A percentile compares a stretch with the other conserved stretches of the same genome.
Conservation (phyloP, 2,888 invertebrate species). For the Caenorhabditis imperialis region DNA sequence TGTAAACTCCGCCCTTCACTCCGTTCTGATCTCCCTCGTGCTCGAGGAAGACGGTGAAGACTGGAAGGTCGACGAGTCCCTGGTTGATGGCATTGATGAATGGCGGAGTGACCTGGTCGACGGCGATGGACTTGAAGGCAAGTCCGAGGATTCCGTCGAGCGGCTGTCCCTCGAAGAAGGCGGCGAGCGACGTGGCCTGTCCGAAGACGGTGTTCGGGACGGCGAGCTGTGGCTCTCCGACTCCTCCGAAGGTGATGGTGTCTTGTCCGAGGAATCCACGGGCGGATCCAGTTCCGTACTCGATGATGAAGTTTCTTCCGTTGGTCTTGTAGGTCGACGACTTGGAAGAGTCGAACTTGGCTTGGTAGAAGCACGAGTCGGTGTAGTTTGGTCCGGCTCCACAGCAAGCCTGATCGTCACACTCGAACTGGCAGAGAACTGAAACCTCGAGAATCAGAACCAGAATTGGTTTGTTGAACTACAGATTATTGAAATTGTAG, state of each 20-base stretch:
- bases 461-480: no score
- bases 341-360: conserved; percentile 61
- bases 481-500: no score
- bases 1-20: conserved; percentile 65
- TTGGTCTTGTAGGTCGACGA: conserved; percentile 63
- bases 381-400: conserved; percentile 60
- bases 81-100: conserved; percentile 66
- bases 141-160: conserved; percentile 66
- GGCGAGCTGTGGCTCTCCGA: conserved; percentile 66
- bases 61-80: conserved; percentile 64
- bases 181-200: conserved; percentile 80
- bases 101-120: conserved; percentile 65
- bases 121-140: conserved; percentile 67
- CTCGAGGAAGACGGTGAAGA: conserved; percentile 70
- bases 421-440: conserved; percentile 56
- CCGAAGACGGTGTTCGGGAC: conserved; percentile 80
- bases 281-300: conserved; percentile 65
- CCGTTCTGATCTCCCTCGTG: conserved; percentile 63
- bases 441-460: conserved; percentile 7
- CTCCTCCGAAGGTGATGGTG: conserved; percentile 63
- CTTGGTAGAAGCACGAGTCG: conserved; percentile 63
- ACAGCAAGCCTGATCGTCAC: conserved; percentile 63
- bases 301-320: conserved; percentile 64
- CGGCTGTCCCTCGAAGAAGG: conserved; percentile 79
- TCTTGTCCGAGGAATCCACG: conserved; percentile 63